Percentiles rank a stretch among this genome's conserved stretches.
Evolutionary conservation across 2,113 vertebrate species (phyloP).

Genomic region (Empidonax traillii): DNA sequence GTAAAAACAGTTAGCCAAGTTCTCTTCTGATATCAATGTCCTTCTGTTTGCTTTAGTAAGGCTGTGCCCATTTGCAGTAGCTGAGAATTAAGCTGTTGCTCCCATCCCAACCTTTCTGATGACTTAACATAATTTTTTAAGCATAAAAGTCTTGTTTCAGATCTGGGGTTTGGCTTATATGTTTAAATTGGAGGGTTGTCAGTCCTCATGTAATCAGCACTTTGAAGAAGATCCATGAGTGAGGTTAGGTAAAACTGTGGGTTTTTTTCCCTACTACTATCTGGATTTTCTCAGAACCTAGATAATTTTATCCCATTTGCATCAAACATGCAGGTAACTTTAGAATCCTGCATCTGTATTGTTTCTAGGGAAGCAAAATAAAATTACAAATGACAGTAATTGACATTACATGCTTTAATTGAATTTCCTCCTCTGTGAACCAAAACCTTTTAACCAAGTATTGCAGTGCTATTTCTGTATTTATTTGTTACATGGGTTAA

Average conservation of each 20-base stretch:
- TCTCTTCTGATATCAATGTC: background rate
- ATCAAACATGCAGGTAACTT: conserved; percentile 83
- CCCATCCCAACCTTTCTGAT: background rate
- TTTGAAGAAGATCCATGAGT: conserved; percentile 31
- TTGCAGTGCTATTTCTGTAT: conserved; percentile 77
- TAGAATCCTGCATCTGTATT: conserved; percentile 79
- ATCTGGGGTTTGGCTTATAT: background rate
- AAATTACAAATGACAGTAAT: conserved; percentile 84
- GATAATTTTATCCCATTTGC: conserved; percentile 82
- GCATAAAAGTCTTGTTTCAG: background rate
- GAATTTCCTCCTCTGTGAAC: conserved; percentile 80
- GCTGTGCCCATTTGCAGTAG: background rate
- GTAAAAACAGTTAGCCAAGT: background rate
- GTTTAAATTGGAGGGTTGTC: conserved; percentile 18
- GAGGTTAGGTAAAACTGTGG: conserved; percentile 48
- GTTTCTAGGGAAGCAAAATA: conserved; percentile 74
- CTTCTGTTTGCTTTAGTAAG: background rate
- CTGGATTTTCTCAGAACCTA: conserved; percentile 78
- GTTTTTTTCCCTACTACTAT: conserved; percentile 47
- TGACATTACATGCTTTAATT: conserved; percentile 82
- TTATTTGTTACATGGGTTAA: conserved; percentile 75
- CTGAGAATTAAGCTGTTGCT: background rate
- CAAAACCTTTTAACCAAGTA: conserved; percentile 80
- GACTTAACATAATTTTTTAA: conserved; percentile 18
- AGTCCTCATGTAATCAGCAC: background rate